phyloP scores from a whole-genome alignment of 92 coral and sea anemone genomes.

The Zoanthus sansibaricus region DNA sequence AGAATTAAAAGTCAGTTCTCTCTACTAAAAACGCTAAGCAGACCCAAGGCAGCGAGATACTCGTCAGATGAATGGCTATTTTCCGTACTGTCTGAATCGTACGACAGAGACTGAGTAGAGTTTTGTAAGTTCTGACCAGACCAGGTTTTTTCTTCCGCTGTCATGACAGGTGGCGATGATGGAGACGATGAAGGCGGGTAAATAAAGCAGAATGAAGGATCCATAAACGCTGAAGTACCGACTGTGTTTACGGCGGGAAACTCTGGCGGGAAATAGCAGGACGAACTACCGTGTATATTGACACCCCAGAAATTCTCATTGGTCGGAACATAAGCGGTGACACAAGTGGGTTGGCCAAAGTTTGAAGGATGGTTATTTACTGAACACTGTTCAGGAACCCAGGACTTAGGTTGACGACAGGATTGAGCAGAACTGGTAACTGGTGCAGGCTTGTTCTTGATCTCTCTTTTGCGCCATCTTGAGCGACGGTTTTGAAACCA shows the following conservation, averaged over 20 bases:
- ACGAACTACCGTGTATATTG: neutral
- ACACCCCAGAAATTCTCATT: neutral
- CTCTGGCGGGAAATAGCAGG: neutral
- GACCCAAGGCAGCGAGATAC: slow-evolving; percentile 68
- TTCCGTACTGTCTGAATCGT: slow-evolving; percentile 36
- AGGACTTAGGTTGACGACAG: neutral
- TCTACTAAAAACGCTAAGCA: slow-evolving; percentile 62
- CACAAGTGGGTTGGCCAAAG: neutral
- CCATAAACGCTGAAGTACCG: neutral
- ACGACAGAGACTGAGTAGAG: slow-evolving; percentile 11
- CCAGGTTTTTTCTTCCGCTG: neutral
- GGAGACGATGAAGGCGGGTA: neutral
- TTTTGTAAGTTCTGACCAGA: neutral
- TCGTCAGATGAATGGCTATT: slow-evolving; percentile 63
- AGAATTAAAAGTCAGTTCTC: slow-evolving; percentile 60
- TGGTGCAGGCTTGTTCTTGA: slow-evolving; percentile 22
- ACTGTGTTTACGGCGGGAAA: slow-evolving; percentile 6
- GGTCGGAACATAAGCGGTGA: neutral
- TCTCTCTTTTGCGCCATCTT: no score
- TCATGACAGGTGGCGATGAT: no score
- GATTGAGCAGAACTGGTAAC: slow-evolving; percentile 14
- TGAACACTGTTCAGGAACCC: neutral
- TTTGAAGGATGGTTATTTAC: neutral
- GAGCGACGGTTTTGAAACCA: slow-evolving; percentile 94
- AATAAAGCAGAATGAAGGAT: slow-evolving; percentile 10